Percentiles rank a stretch among this genome's conserved stretches.
Conservation (phyloP, 2,888 invertebrate genomes). For the Deilephila elpenor region DNA sequence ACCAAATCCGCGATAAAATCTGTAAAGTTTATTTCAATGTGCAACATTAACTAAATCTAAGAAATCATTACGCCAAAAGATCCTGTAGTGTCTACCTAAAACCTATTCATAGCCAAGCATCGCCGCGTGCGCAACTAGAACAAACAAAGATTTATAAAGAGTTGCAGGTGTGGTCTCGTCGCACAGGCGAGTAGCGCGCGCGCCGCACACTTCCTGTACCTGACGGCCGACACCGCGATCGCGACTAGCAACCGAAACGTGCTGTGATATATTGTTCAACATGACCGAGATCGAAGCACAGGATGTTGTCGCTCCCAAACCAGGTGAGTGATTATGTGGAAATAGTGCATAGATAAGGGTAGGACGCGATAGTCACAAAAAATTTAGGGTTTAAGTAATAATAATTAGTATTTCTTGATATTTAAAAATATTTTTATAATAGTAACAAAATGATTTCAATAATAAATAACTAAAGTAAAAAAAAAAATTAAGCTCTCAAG, state of each 20-base stretch:
- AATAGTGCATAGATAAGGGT: not conserved
- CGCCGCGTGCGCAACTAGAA: constrained; percentile 27
- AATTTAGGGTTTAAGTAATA: no score
- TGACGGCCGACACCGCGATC: constrained; percentile 34
- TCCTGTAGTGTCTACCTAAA: no score
- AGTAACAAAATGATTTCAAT: no score
- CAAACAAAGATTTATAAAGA: constrained; percentile 40
- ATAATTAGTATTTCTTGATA: no score
- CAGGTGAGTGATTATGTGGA: not conserved
- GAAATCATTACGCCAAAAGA: no score
- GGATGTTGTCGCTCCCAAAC: constrained; percentile 6
- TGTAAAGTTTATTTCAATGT: no score
- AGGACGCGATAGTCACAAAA: not conserved
- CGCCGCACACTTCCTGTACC: constrained; percentile 45
- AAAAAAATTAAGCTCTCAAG: no score
- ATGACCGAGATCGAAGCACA: constrained; percentile 3
- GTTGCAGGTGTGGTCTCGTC: constrained; percentile 31
- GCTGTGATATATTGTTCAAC: not conserved
- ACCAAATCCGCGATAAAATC: no score
- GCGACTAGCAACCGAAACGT: not conserved
- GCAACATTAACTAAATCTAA: no score
- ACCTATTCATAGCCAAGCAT: not conserved
- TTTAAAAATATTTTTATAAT: no score
- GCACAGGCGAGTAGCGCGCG: constrained; percentile 44
- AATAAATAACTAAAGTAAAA: no score